Evolutionary conservation across 1,140 invertebrate species (phyloP).

Genomic region (Papilio dardanus): DNA sequence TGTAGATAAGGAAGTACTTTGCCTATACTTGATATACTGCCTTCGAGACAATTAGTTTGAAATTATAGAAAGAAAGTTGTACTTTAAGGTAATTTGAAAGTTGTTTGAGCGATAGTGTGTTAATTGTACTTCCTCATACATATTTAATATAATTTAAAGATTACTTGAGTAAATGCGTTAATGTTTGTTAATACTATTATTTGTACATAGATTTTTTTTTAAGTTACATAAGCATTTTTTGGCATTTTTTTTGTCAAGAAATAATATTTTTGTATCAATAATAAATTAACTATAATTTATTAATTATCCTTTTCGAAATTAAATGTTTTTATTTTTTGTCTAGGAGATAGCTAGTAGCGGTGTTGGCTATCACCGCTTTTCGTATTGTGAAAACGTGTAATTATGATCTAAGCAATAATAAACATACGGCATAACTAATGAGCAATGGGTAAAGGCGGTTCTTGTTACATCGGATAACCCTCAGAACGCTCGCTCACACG

Average conservation of each 20-base stretch:
- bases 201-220: no score
- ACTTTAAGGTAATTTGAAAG: slow-evolving; percentile 1
- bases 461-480: background rate
- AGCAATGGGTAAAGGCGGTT: background rate
- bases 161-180: no score
- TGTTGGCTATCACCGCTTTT: background rate
- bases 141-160: no score
- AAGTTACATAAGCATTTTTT: no score
- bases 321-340: no score
- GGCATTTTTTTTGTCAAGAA: no score
- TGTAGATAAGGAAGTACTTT: slow-evolving; percentile 26
- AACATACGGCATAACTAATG: slow-evolving; percentile 4
- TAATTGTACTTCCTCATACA: no score
- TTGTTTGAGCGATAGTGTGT: background rate
- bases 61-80: slow-evolving; percentile 18
- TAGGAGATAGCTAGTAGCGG: no score
- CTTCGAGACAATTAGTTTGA: slow-evolving; percentile 2
- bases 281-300: no score
- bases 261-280: no score
- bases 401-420: slow-evolving; percentile 7
- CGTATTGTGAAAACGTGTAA: slow-evolving; percentile 19
- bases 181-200: no score
- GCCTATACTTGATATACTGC: background rate
- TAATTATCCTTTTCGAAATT: no score
- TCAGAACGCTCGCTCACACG: background rate